These are phyloP conservation scores for Thaumatotibia leucotreta DNA, from an alignment of 1,140 invertebrate genomes.

Conservation along the genomic window DNA sequence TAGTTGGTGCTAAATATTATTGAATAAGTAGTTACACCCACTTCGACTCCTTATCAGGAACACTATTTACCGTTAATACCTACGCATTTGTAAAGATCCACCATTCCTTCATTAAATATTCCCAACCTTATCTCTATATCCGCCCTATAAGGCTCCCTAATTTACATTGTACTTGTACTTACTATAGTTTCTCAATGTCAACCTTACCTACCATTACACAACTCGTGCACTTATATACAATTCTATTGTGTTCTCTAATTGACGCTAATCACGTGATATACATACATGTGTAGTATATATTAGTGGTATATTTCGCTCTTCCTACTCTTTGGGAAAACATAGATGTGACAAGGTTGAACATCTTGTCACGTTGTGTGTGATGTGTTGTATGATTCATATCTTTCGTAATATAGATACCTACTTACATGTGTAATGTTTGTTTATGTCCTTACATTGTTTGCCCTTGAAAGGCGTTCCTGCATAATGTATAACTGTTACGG, in stretches of 20 bases:
- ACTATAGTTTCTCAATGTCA: conserved; percentile 17
- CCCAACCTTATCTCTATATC: background rate
- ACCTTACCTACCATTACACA: conserved; percentile 13
- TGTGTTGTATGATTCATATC: background rate
- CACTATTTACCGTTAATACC: too few species aligned
- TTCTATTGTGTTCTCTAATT: conserved; percentile 45
- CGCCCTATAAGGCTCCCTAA: background rate
- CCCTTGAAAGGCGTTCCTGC: background rate
- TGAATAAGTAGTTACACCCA: too few species aligned
- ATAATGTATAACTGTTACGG: background rate
- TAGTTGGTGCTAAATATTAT: too few species aligned
- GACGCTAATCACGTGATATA: conserved; percentile 22
- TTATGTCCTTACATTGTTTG: background rate
- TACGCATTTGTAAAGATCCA: background rate
- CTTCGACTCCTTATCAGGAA: too few species aligned
- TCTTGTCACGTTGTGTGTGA: background rate
- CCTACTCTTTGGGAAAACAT: conserved; percentile 16
- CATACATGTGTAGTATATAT: conserved; percentile 12
- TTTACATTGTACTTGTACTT: background rate
- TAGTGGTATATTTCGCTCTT: conserved; percentile 24
- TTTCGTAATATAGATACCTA: background rate
- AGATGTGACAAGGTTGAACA: conserved; percentile 20
- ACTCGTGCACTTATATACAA: conserved; percentile 7
- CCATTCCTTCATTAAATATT: background rate
- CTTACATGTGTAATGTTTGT: background rate